These are phyloP conservation scores for Saxicola maurus DNA, from an alignment of 2,797 vertebrate species.

Conservation along the genomic window DNA sequence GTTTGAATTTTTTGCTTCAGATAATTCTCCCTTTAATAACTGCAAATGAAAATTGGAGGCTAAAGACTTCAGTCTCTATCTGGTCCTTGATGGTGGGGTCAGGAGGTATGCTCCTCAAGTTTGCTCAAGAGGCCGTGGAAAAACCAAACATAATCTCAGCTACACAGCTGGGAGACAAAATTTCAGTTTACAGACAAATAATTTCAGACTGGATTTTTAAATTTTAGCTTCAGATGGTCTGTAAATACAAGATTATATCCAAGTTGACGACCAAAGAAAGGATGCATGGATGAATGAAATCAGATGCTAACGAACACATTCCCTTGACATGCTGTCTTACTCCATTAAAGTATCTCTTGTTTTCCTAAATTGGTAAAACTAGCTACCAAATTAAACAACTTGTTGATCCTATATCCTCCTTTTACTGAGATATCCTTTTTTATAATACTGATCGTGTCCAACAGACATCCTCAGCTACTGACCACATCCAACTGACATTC, in stretches of 20 bases:
- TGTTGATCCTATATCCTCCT: background rate
- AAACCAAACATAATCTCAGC: background rate
- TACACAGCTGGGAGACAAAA: accelerated
- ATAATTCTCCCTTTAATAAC: background rate
- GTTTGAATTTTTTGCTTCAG: background rate
- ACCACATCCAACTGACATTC: background rate
- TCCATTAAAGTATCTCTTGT: background rate
- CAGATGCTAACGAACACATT: background rate
- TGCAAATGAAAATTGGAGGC: background rate
- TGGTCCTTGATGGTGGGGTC: background rate
- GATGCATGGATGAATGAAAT: background rate
- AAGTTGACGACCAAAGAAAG: background rate
- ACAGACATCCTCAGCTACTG: background rate
- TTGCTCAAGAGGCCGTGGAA: background rate
- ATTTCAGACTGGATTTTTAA: background rate
- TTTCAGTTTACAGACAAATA: background rate
- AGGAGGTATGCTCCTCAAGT: background rate
- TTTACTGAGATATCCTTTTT: background rate
- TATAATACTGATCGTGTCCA: background rate
- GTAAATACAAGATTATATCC: background rate
- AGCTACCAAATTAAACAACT: background rate
- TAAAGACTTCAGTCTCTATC: background rate
- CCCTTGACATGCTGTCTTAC: background rate
- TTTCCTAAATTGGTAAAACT: background rate
- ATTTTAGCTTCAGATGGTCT: background rate